These are phyloP conservation scores for Chaetodon trifasciatus DNA, from an alignment of 2,797 vertebrate species.

Conservation along the genomic window DNA sequence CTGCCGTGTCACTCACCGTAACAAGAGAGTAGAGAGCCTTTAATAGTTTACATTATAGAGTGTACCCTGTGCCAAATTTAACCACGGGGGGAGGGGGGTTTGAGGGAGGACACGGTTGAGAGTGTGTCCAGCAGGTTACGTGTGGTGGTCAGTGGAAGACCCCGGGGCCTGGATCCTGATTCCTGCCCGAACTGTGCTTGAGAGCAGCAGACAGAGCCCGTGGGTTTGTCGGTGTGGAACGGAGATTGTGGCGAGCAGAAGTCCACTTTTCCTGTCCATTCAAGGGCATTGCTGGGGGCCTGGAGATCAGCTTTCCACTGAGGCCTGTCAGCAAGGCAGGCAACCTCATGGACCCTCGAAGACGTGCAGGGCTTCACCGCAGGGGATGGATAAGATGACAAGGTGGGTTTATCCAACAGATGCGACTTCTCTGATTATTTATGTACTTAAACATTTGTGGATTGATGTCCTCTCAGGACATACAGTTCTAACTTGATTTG, in stretches of 20 bases:
- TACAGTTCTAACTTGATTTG: not conserved
- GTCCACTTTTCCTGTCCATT: slow-evolving; percentile 79
- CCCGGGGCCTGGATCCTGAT: slow-evolving; percentile 56
- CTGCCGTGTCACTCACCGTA: slow-evolving; percentile 77
- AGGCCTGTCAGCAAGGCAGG: slow-evolving; percentile 63
- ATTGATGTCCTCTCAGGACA: not conserved
- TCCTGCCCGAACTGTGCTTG: slow-evolving; percentile 41
- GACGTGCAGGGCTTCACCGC: slow-evolving; percentile 43
- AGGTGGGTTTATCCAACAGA: slow-evolving; percentile 68
- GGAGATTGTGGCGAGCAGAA: slow-evolving; percentile 39
- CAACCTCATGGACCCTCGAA: slow-evolving; percentile 71
- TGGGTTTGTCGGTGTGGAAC: slow-evolving; percentile 55
- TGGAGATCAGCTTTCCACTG: slow-evolving; percentile 51
- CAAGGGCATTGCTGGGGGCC: slow-evolving; percentile 79
- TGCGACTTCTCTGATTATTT: slow-evolving; percentile 24
- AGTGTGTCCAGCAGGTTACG: slow-evolving; percentile 64
- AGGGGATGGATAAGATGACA: slow-evolving; percentile 77
- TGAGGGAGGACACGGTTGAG: slow-evolving; percentile 65
- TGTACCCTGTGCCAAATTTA: slow-evolving; percentile 82
- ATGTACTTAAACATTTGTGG: not conserved
- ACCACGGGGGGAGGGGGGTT: slow-evolving; percentile 45
- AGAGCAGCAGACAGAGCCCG: slow-evolving; percentile 48
- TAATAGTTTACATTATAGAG: slow-evolving; percentile 81
- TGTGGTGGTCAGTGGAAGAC: slow-evolving; percentile 69
- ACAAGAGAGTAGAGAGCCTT: slow-evolving; percentile 66